Conservation (phyloP, 2,797 vertebrate species). For the Cyprinella venusta region DNA sequence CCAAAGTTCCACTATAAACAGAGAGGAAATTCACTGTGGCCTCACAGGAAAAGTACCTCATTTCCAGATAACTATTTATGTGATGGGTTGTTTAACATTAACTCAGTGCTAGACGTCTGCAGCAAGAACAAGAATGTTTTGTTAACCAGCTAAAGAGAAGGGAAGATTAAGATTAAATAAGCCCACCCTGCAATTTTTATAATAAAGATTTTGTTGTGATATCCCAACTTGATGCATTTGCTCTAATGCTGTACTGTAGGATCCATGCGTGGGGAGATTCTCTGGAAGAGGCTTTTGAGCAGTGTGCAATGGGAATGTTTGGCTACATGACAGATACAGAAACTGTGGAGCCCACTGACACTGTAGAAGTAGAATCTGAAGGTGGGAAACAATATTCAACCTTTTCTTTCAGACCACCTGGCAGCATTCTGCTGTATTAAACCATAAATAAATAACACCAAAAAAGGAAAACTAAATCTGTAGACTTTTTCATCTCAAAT, state of each 20-base stretch:
- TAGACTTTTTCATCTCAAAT: background rate
- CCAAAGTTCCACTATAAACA: background rate
- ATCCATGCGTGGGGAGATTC: conserved; percentile 94
- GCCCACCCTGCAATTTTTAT: background rate
- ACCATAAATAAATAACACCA: background rate
- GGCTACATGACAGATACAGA: conserved; percentile 98
- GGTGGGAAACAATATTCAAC: conserved; percentile 72
- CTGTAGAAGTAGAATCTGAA: conserved; percentile 87
- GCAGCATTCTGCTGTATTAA: background rate
- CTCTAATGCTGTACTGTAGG: conserved; percentile 67
- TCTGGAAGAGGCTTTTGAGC: conserved; percentile 95
- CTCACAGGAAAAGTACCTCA: background rate
- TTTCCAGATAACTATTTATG: background rate
- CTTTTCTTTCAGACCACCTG: background rate
- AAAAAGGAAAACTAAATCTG: background rate
- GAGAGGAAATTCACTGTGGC: background rate
- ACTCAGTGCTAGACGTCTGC: background rate
- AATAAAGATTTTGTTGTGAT: background rate
- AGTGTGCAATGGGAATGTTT: conserved; percentile 97
- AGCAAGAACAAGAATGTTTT: background rate
- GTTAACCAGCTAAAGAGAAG: no score
- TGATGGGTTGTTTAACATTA: background rate
- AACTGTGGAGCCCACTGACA: conserved; percentile 89
- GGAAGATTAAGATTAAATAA: background rate
- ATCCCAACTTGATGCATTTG: background rate